A percentile compares a stretch with the other conserved stretches of the same genome.
Conservation (phyloP, 2,113 vertebrate species). For the Pedionomus torquatus region DNA sequence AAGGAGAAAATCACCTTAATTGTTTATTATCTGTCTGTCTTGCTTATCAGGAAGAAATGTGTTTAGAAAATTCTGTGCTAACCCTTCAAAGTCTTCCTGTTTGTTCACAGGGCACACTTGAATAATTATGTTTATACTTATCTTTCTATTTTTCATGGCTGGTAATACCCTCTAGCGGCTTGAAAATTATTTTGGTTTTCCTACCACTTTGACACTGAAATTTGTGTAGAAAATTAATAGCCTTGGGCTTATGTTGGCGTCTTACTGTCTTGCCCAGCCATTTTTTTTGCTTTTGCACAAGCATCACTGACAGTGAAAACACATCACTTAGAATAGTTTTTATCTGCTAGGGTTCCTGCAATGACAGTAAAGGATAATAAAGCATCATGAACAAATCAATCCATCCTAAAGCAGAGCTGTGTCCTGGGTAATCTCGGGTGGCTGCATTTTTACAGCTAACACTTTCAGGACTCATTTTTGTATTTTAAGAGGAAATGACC, state of each 20-base stretch:
- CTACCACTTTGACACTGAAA: background rate
- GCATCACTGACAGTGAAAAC: background rate
- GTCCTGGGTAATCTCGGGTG: background rate
- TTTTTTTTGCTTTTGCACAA: background rate
- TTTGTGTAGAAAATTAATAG: background rate
- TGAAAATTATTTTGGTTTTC: conserved; percentile 31
- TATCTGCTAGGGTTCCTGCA: background rate
- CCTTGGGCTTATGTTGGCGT: background rate
- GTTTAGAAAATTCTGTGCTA: background rate
- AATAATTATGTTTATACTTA: conserved; percentile 24
- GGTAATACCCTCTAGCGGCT: background rate
- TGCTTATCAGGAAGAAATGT: background rate
- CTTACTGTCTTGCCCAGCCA: background rate
- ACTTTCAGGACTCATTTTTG: background rate
- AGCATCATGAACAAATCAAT: background rate
- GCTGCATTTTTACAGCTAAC: background rate
- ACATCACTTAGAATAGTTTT: background rate
- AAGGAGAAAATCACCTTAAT: background rate
- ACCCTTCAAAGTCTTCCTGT: background rate
- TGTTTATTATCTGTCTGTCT: background rate
- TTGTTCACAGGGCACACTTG: conserved; percentile 1
- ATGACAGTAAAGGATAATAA: background rate
- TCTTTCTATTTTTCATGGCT: background rate
- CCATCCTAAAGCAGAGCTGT: background rate
- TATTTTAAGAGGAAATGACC: background rate